Percentiles rank a stretch among this genome's conserved stretches.
These are phyloP conservation scores for Brachyhypopomus gauderio DNA, from an alignment of 2,113 vertebrate genomes.

Conservation along the genomic window DNA sequence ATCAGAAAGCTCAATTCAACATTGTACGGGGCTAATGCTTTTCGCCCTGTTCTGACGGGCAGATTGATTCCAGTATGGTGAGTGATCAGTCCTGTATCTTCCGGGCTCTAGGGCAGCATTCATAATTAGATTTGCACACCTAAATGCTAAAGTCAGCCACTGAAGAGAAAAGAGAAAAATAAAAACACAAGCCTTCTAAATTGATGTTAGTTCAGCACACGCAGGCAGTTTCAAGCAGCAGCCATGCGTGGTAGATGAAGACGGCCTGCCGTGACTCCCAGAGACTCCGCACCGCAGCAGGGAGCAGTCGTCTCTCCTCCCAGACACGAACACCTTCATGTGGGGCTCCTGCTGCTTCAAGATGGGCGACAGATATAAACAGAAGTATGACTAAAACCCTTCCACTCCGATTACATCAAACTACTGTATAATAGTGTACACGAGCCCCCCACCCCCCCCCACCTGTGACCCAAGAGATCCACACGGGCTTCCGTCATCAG, in stretches of 20 bases:
- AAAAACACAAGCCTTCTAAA: background rate
- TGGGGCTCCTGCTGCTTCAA: background rate
- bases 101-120: constrained; percentile 17
- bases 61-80: constrained; percentile 16
- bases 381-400: constrained; percentile 6
- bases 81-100: background rate
- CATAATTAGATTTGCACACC: constrained; percentile 11
- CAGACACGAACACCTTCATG: background rate
- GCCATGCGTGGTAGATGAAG: background rate
- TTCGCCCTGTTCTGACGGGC: constrained; percentile 11
- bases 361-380: constrained; percentile 32
- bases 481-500: background rate
- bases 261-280: background rate
- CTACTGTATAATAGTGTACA: background rate
- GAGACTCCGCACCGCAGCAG: background rate
- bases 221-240: constrained; percentile 22
- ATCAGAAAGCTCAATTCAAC: background rate
- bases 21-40: constrained; percentile 6
- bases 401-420: background rate
- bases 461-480: constrained; percentile 6
- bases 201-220: constrained; percentile 17
- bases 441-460: constrained; percentile 41
- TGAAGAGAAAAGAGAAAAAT: background rate
- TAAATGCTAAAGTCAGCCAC: background rate
- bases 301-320: background rate